A percentile compares a stretch with the other conserved stretches of the same genome.
Conservation (phyloP, 2,888 invertebrate species). For the Torymus tubicola region DNA sequence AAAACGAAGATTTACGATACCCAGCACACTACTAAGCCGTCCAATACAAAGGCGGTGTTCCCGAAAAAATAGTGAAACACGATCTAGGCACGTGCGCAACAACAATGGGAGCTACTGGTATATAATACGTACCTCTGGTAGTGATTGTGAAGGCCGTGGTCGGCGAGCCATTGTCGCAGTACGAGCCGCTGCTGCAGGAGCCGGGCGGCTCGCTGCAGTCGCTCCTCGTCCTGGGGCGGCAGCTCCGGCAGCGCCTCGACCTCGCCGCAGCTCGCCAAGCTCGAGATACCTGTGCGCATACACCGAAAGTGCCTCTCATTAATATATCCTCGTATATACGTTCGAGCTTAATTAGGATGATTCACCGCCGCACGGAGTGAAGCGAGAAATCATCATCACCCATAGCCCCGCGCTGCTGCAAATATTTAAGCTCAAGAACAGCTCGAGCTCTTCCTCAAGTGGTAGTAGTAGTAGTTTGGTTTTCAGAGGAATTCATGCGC, state of each 20-base stretch:
- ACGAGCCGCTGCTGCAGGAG: constrained; percentile 90
- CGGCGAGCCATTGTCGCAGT: constrained; percentile 89
- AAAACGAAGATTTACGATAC: neutral
- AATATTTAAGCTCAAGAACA: too few relatives aligned
- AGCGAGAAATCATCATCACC: too few relatives aligned
- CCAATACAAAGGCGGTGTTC: too few relatives aligned
- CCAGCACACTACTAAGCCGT: neutral
- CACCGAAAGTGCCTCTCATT: neutral
- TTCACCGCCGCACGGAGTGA: too few relatives aligned
- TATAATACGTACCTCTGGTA: constrained; percentile 80
- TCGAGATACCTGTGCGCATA: constrained; percentile 85
- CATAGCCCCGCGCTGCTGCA: too few relatives aligned
- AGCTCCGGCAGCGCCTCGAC: constrained; percentile 89
- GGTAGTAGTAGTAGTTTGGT: too few relatives aligned
- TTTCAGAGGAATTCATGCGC: too few relatives aligned
- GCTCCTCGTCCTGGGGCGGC: constrained; percentile 89
- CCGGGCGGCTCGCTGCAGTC: constrained; percentile 88
- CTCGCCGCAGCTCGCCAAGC: constrained; percentile 88
- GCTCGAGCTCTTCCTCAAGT: too few relatives aligned
- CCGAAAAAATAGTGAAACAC: too few relatives aligned
- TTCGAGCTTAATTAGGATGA: neutral
- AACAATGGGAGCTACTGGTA: neutral
- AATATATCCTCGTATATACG: neutral
- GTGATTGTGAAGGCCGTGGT: constrained; percentile 84
- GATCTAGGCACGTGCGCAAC: too few relatives aligned